A percentile compares a stretch with the other conserved stretches of the same genome.
These are phyloP conservation scores for Morone chrysops DNA, from an alignment of 2,113 vertebrate genomes.

Conservation along the genomic window DNA sequence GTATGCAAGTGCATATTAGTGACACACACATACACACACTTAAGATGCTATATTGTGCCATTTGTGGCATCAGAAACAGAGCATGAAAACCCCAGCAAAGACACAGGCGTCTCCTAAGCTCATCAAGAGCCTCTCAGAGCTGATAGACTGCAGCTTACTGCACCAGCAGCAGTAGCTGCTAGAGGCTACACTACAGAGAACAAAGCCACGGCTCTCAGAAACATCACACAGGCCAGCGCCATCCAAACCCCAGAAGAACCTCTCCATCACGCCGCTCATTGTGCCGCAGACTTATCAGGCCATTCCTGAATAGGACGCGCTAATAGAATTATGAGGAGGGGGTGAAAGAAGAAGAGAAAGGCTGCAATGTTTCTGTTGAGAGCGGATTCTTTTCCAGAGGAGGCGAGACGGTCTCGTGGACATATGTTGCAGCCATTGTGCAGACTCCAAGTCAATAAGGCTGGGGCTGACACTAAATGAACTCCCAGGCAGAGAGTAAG, in stretches of 20 bases:
- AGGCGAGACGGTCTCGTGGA: conserved; percentile 25
- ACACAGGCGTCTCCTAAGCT: conserved; percentile 43
- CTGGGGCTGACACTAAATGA: conserved; percentile 60
- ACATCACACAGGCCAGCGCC: conserved; percentile 52
- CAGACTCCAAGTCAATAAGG: conserved; percentile 43
- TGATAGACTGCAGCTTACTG: conserved; percentile 52
- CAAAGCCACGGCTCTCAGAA: conserved; percentile 60
- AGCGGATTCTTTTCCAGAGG: conserved; percentile 52
- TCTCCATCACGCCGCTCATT: conserved; percentile 58
- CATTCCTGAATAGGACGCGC: conserved; percentile 58
- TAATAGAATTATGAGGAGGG: conserved; percentile 76
- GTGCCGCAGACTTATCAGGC: conserved; percentile 68
- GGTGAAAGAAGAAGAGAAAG: conserved; percentile 62
- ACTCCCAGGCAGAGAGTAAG: conserved; percentile 49
- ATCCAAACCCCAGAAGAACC: conserved; percentile 71
- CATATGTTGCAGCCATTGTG: conserved; percentile 63
- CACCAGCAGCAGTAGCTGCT: conserved; percentile 29
- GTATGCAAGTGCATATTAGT: conserved; percentile 17
- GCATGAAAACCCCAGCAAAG: conserved; percentile 46
- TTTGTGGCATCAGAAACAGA: conserved; percentile 54
- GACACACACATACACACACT: conserved; percentile 2
- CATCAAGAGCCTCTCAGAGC: conserved; percentile 53
- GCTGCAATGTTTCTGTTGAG: conserved; percentile 63
- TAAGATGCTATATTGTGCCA: conserved; percentile 21
- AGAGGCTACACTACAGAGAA: conserved; percentile 54